Conservation (phyloP, 2,113 vertebrate species). For the Vanacampus margaritifer region DNA sequence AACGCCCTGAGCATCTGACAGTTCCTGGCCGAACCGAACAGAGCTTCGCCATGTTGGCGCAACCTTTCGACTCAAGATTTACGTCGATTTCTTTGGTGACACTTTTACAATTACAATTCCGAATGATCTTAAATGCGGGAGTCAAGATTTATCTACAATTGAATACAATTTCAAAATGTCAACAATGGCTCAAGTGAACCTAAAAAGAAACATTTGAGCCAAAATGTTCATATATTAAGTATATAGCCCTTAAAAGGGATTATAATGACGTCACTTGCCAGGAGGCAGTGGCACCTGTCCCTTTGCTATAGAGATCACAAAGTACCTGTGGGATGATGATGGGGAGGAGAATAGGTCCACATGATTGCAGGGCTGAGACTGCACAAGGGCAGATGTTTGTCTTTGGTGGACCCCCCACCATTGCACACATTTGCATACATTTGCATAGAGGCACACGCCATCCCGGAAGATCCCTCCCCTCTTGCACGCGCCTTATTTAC, state of each 20-base stretch:
- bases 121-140: too few species aligned
- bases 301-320: constrained; percentile 31
- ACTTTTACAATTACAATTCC: too few species aligned
- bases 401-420: not conserved
- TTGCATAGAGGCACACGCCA: constrained; percentile 34
- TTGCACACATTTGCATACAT: not conserved
- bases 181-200: too few species aligned
- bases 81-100: too few species aligned
- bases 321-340: constrained; percentile 14
- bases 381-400: constrained; percentile 29
- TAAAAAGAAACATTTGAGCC: too few species aligned
- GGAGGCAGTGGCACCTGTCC: constrained; percentile 52
- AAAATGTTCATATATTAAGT: not conserved
- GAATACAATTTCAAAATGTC: too few species aligned
- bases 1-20: too few species aligned
- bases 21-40: too few species aligned
- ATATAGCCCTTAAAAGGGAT: not conserved
- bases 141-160: too few species aligned
- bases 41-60: too few species aligned
- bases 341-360: constrained; percentile 19
- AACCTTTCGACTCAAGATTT: too few species aligned
- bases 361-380: constrained; percentile 35
- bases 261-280: constrained; percentile 23
- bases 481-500: constrained; percentile 37
- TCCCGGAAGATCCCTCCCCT: constrained; percentile 27